These are phyloP conservation scores for Eristalis intricaria DNA, from an alignment of 2,888 invertebrate species.

Conservation along the genomic window DNA sequence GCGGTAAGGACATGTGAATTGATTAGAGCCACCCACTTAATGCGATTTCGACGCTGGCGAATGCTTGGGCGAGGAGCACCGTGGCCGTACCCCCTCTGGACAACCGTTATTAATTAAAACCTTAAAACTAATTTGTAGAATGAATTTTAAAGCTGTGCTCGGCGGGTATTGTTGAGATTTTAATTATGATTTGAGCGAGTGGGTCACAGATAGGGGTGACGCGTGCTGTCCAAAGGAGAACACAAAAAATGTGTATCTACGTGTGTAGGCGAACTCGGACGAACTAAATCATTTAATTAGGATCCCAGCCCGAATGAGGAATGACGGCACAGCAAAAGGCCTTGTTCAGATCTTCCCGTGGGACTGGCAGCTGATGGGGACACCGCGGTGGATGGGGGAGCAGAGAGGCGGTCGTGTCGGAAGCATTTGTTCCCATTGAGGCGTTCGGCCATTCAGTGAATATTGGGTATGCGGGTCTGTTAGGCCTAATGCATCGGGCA, in stretches of 20 bases:
- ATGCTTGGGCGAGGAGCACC: neutral
- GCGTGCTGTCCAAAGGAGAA: neutral
- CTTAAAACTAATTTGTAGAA: slow-evolving; percentile 40
- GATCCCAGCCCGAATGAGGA: slow-evolving; percentile 7
- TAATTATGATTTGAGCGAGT: slow-evolving; percentile 27
- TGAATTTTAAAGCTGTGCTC: slow-evolving; percentile 26
- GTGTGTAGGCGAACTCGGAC: neutral
- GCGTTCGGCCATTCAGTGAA: neutral
- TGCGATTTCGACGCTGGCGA: slow-evolving; percentile 22
- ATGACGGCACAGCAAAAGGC: neutral
- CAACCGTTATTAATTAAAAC: slow-evolving; percentile 7
- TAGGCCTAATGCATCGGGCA: slow-evolving; percentile 20
- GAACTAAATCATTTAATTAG: slow-evolving; percentile 43
- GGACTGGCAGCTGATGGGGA: neutral
- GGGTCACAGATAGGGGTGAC: slow-evolving; percentile 5
- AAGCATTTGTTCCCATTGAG: slow-evolving; percentile 19
- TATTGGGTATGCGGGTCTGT: slow-evolving; percentile 20
- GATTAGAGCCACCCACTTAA: slow-evolving; percentile 45
- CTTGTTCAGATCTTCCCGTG: neutral
- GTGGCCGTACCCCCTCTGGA: neutral
- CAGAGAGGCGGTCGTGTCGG: slow-evolving; percentile 2
- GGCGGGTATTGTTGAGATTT: slow-evolving; percentile 31
- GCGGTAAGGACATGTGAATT: slow-evolving; percentile 27
- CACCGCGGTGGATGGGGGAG: neutral
- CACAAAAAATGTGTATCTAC: neutral